Conservation (phyloP, 2,888 invertebrate genomes). For the Cataglyphis albicans region DNA sequence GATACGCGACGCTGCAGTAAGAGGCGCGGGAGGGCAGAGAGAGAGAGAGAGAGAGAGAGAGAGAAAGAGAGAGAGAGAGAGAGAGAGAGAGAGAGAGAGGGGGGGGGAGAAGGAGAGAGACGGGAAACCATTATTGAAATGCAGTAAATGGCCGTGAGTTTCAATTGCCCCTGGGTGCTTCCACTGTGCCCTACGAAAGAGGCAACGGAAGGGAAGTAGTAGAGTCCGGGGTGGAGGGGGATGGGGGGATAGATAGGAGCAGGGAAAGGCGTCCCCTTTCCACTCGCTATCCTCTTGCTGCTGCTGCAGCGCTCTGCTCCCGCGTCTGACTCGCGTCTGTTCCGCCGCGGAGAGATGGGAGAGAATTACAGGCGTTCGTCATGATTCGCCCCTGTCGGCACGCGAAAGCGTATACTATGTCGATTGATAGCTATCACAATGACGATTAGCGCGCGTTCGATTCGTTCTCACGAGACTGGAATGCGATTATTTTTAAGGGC, state of each 20-base stretch:
- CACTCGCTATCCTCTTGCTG: neutral
- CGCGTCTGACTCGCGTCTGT: conserved; percentile 41
- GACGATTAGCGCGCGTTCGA: conserved; percentile 22
- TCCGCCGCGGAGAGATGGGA: conserved; percentile 59
- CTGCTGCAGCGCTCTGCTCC: neutral
- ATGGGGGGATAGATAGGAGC: conserved; percentile 10
- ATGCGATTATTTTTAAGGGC: neutral
- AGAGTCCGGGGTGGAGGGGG: neutral
- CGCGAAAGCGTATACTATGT: conserved; percentile 64
- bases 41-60: conserved; percentile 56
- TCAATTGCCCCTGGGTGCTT: conserved; percentile 77
- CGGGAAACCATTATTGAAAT: conserved; percentile 78
- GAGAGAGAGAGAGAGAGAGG: conserved; percentile 56
- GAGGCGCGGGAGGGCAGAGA: neutral
- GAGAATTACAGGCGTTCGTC: conserved; percentile 75
- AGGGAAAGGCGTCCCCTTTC: conserved; percentile 56
- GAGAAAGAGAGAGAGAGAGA: conserved; percentile 46
- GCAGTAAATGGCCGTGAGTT: conserved; percentile 79
- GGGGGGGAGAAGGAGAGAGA: conserved; percentile 61
- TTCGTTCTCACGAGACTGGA: conserved; percentile 17
- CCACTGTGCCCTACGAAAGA: conserved; percentile 73
- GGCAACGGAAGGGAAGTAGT: conserved; percentile 41
- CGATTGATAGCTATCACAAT: conserved; percentile 55
- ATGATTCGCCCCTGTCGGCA: conserved; percentile 71
- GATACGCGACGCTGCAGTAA: conserved; percentile 15